Evolutionary conservation across 2,888 invertebrate species (phyloP), one percentile per base, ranked within the genome.

Genomic region (Sturmia bella): DNA sequence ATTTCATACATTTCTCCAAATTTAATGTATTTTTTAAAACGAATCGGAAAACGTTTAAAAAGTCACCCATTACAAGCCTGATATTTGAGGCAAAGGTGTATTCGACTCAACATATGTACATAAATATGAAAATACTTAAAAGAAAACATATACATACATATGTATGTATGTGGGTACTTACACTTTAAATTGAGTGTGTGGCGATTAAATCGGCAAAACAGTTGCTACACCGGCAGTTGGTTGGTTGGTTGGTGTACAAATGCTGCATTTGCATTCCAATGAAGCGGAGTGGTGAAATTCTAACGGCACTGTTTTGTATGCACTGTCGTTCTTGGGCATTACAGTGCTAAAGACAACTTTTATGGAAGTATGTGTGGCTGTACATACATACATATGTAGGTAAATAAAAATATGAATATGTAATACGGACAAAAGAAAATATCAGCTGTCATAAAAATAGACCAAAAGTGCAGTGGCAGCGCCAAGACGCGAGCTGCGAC

Each of bases 381-480:
- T n/a, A 32, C 27, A 3, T 3, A 27, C 27, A 27, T 3, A 27
- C 27, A 27, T n/a, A n/a, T n/a, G n/a, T n/a, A n/a, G n/a, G n/a
- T n/a, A n/a, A n/a, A n/a, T n/a, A n/a, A n/a, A n/a, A n/a, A n/a
- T n/a, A n/a, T n/a, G n/a, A n/a, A n/a, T n/a, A n/a, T n/a, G 7
- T 43, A 43, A 21, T 13, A 73, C 12, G 13, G 54, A 27, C 32
- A 45, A 41, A 59, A 52, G 15, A 52, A 69, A 43, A 50, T 64
- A 75, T 75, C 74, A 78, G 78, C 78, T 82, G 82, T 78, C 70
- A 78, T 48, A 59, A 45, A 70, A 75, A 78, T 78, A 78, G 12
- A 41, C 15, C 43, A 56, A 17, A 72, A 56, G n/a, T 13, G 27
- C 41, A 32, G 37, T 68, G 37, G 41, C 64, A 59, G 24, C 52